A percentile compares a stretch with the other conserved stretches of the same genome.
phyloP scores from a whole-genome alignment of 2,888 invertebrate species.

The Adela reaumurella region DNA sequence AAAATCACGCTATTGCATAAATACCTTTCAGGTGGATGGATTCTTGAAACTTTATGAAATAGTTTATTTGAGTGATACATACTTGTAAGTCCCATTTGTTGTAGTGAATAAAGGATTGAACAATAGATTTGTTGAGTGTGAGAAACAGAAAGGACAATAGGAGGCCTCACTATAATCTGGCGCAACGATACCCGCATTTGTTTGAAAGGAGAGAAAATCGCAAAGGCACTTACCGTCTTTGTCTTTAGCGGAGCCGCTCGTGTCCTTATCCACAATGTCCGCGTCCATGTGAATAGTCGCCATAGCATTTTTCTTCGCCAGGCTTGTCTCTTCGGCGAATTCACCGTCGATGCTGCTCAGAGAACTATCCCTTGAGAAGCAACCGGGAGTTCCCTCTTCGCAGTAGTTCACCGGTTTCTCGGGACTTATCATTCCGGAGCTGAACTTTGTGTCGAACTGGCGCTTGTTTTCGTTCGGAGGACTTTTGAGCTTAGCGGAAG shows the following conservation, averaged over 20 bases:
- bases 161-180: too few species aligned
- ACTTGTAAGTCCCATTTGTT: too few species aligned
- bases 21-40: too few species aligned
- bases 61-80: too few species aligned
- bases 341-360: conserved; percentile 57
- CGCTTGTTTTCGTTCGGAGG: conserved; percentile 28
- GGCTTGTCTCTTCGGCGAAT: conserved; percentile 40
- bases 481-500: conserved; percentile 18
- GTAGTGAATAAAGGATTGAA: too few species aligned
- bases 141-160: too few species aligned
- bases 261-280: conserved; percentile 26
- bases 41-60: too few species aligned
- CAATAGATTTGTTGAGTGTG: too few species aligned
- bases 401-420: conserved; percentile 82
- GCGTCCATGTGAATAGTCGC: conserved; percentile 40
- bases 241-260: conserved; percentile 32
- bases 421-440: conserved; percentile 70
- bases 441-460: conserved; percentile 50
- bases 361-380: conserved; percentile 67
- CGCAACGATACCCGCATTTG: too few species aligned
- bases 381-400: conserved; percentile 83
- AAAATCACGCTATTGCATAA: too few species aligned
- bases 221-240: conserved; percentile 44
- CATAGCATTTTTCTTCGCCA: conserved; percentile 45
- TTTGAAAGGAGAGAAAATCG: too few species aligned